These are phyloP conservation scores for Verasper variegatus DNA, from an alignment of 2,113 vertebrate species.

Conservation along the genomic window DNA sequence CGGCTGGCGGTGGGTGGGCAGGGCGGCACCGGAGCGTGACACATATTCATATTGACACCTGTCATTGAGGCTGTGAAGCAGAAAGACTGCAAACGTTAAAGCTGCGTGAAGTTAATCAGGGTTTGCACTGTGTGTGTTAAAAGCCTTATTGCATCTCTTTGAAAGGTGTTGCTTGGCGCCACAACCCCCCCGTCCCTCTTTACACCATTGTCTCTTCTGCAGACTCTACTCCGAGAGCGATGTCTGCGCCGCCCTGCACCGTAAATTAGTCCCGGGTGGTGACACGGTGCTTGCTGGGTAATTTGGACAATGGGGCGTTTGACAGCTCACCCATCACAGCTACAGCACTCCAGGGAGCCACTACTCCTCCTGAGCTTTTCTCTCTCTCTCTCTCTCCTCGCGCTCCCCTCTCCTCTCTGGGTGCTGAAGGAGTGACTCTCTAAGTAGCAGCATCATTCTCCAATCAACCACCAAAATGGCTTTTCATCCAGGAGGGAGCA, in stretches of 20 bases:
- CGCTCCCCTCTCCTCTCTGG: constrained; percentile 55
- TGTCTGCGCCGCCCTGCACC: constrained; percentile 51
- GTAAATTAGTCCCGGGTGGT: constrained; percentile 88
- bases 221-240: constrained; percentile 70
- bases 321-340: constrained; percentile 88
- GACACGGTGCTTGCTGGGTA: constrained; percentile 82
- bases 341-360: constrained; percentile 80
- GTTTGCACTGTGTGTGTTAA: constrained; percentile 36
- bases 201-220: constrained; percentile 33
- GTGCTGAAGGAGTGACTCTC: constrained; percentile 80
- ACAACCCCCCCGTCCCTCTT: not conserved
- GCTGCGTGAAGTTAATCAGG: constrained; percentile 70
- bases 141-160: constrained; percentile 40
- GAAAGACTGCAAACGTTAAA: constrained; percentile 54
- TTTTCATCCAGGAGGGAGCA: constrained; percentile 76
- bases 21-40: constrained; percentile 41
- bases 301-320: constrained; percentile 90
- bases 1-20: constrained; percentile 43
- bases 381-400: constrained; percentile 72
- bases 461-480: constrained; percentile 82
- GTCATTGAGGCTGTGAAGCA: constrained; percentile 68
- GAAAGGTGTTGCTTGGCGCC: constrained; percentile 32
- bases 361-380: constrained; percentile 80
- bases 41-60: constrained; percentile 74
- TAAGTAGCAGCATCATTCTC: constrained; percentile 88